Evolutionary conservation across 2,113 vertebrate genomes (phyloP), one percentile per base, ranked within the genome.

Genomic region (Carassius auratus): DNA sequence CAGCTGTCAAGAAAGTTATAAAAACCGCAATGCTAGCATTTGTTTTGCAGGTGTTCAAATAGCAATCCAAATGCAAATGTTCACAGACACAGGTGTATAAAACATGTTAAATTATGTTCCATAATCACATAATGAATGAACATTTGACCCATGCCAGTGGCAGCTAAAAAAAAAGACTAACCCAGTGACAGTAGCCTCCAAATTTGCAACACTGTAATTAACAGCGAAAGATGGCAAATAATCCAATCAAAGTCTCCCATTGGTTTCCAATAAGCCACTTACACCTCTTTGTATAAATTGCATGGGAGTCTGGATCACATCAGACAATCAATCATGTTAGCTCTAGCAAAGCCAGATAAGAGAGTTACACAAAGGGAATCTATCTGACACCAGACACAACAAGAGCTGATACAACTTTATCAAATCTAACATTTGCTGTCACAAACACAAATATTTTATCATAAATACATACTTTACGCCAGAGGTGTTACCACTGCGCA

Each of bases 261-360:
- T 73, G 86, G 81, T 87, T 87, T 87, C 76, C 86, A 87, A 87
- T 84, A 87, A 69, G 73, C 57, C 83, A 80, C 79, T 71, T 13
- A 84, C 42, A 66, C 50, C 75, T 78, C 74, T 64, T 84, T 85
- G 66, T 75, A 50, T 73, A 84, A 87, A 77, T 61, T 61, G 81
- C 69, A 66, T 76, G 71, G 62, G 61, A 87, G 73, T 64, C 48
- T 26, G 59, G 36, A 38, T 76, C 71, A 86, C 83, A 73, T 83
- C 80, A 86, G 52, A 10, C 82, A 77, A 84, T 84, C 83, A 76
- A 76, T 84, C 83, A 62, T 23, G 59, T 76, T 64, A 42, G 30
- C 73, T 38, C 83, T 14, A 62, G 83, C 73, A 64, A 45, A 64
- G 73, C 55, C 45, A 76, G 74, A 84, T 81, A 66, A 81, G 57